Base-by-base conservation (phyloP, 2,888 invertebrate species). In the Cyrtodaria siliqua region DNA sequence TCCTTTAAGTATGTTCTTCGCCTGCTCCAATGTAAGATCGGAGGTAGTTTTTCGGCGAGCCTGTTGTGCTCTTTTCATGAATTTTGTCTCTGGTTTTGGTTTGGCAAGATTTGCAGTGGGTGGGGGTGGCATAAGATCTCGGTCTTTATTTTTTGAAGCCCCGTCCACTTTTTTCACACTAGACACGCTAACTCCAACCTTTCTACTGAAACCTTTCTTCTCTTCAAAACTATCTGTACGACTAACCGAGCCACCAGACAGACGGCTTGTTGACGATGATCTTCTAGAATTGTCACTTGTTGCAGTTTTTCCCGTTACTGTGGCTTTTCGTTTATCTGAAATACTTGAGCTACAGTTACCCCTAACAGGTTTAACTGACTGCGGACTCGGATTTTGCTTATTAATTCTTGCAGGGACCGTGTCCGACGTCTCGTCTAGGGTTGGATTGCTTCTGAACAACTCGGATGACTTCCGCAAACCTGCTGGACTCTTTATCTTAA, bases 1-100 rank as follows among this genome's bases (percentile, higher is more conserved):
- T 23, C 90, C 90, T 42, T 86, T 70, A 8, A 90, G 84, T 59
- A 90, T 89, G 61, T 86, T 85, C 62, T 89, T 90, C 9, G 90
- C 89, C 66, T 90, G 87, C 62, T 89, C 87, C 16, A 89, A 66
- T 6, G 87, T 89, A 61, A 90, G 60, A 53, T 89, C 89, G 26
- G 87, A 78, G 6, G 86, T 75, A 2, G 84, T 80, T 56, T 85
- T 80, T 53, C 86, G 76, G 20, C 82, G 74, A 8, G 79, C 63
- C 60, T 84, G 80, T 16, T 74, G 73, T 2, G 86, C 85, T 49
- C 84, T 63, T 67, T 84, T 86, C 53, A 84, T 49, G 52, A 85
- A 85, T 27, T 75, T 73, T 27, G 61, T 61, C 20, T 83, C 82
- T 24, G 70, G 75, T 67, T 79, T 80, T n/a, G n/a, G n/a, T 69